These are phyloP conservation scores for Planiliza haematocheilus DNA, from an alignment of 2,113 vertebrate genomes.

Conservation along the genomic window DNA sequence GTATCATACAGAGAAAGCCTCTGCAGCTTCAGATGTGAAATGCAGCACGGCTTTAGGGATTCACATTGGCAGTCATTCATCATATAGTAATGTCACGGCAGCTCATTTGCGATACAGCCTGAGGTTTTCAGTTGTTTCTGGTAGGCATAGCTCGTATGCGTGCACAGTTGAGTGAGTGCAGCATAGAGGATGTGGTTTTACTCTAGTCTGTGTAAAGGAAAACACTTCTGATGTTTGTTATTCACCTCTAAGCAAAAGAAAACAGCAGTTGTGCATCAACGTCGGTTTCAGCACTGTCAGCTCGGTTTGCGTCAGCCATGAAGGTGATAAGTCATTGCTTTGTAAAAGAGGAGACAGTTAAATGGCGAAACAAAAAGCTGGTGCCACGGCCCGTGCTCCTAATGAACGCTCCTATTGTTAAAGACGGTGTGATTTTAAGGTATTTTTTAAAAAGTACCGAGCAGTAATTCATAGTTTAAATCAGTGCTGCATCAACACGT, in stretches of 20 bases:
- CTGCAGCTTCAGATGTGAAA: neutral
- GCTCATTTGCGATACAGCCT: slow-evolving; percentile 5
- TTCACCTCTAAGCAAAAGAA: slow-evolving; percentile 40
- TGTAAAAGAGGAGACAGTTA: neutral
- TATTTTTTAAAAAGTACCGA: too few relatives aligned
- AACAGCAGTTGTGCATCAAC: slow-evolving; percentile 42
- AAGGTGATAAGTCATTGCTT: neutral
- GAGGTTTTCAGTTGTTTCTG: slow-evolving; percentile 37
- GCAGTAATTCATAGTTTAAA: too few relatives aligned
- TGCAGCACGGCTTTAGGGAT: neutral
- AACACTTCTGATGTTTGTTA: slow-evolving; percentile 64
- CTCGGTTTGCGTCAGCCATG: slow-evolving; percentile 3
- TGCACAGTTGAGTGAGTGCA: slow-evolving; percentile 32
- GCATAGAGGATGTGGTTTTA: slow-evolving; percentile 66
- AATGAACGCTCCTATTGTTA: too few relatives aligned
- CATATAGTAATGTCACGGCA: neutral
- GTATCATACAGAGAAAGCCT: neutral
- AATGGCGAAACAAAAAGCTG: neutral
- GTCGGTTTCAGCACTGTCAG: slow-evolving; percentile 20
- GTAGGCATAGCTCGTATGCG: slow-evolving; percentile 15
- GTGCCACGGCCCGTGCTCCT: too few relatives aligned
- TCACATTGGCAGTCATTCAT: slow-evolving; percentile 1
- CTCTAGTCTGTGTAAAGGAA: slow-evolving; percentile 57
- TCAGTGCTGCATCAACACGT: too few relatives aligned
- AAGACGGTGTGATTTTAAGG: too few relatives aligned